Conservation (phyloP, 2,797 vertebrate genomes). For the Fistularia tabacaria region DNA sequence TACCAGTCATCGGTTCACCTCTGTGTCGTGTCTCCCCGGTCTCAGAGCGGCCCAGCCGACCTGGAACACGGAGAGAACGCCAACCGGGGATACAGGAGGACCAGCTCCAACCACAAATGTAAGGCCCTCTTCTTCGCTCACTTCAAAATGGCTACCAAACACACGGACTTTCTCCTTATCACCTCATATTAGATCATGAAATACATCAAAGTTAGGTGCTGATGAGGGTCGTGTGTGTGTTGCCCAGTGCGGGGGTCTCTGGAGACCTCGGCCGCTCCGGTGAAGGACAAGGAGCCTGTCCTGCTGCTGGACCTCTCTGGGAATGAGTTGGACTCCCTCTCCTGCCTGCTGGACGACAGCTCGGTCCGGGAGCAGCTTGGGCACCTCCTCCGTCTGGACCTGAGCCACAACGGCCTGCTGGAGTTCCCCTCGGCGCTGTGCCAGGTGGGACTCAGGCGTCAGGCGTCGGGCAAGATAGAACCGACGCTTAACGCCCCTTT, state of each 20-base stretch:
- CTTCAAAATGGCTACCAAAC: not conserved
- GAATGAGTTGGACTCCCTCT: conserved; percentile 86
- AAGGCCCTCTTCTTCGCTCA: not conserved
- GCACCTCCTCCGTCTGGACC: conserved; percentile 84
- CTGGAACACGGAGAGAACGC: conserved; percentile 56
- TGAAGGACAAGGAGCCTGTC: conserved; percentile 82
- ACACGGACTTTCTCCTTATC: not conserved
- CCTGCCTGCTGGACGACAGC: conserved; percentile 77
- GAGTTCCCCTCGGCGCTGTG: conserved; percentile 83
- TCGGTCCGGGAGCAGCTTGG: conserved; percentile 78
- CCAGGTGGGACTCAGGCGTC: conserved; percentile 67
- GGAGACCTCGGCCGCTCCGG: conserved; percentile 72
- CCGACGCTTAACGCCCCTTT: not conserved
- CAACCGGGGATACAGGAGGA: conserved; percentile 43
- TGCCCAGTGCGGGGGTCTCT: conserved; percentile 44
- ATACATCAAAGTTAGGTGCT: no score
- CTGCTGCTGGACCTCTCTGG: conserved; percentile 89
- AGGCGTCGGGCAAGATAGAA: no score
- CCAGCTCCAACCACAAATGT: conserved; percentile 70
- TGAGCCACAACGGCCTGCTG: conserved; percentile 85
- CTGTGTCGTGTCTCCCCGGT: not conserved
- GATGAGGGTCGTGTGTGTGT: not conserved
- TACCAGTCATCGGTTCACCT: not conserved
- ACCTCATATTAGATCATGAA: no score
- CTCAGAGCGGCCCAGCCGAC: conserved; percentile 76